Evolutionary conservation across 2,888 invertebrate species (phyloP).

Genomic region (Sphecodes monilicornis): DNA sequence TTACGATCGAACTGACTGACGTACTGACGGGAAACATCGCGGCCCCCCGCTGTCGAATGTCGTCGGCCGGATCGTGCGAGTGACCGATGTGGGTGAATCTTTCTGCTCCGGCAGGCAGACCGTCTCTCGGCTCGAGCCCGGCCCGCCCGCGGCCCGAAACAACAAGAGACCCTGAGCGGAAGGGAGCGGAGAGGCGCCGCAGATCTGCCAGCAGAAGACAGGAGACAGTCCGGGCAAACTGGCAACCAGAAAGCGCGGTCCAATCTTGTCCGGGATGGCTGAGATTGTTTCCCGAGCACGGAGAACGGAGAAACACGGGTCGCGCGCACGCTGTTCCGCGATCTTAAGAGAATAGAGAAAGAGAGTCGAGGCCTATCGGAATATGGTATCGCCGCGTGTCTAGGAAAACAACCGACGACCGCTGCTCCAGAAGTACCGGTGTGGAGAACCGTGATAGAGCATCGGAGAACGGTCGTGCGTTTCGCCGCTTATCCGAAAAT

Average conservation of each 20-base stretch:
- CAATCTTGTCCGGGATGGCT: constrained; percentile 49
- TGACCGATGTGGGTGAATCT: constrained; percentile 80
- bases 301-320: constrained; percentile 55
- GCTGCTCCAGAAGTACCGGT: constrained; percentile 48
- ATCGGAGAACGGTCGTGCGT: constrained; percentile 40
- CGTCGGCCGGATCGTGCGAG: constrained; percentile 78
- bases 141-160: constrained; percentile 24
- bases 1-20: constrained; percentile 82
- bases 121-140: constrained; percentile 15
- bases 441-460: constrained; percentile 31
- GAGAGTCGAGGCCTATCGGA: constrained; percentile 40
- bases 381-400: constrained; percentile 42
- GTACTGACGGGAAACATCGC: constrained; percentile 81
- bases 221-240: constrained; percentile 30
- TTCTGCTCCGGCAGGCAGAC: constrained; percentile 62
- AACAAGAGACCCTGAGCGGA: constrained; percentile 58
- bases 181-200: not conserved
- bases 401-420: constrained; percentile 37
- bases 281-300: constrained; percentile 56
- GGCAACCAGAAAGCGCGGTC: constrained; percentile 39
- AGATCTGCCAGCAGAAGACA: not conserved
- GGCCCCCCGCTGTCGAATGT: constrained; percentile 82
- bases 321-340: constrained; percentile 22
- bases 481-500: constrained; percentile 52
- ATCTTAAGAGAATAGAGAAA: constrained; percentile 17